Percentiles rank a stretch among this genome's conserved stretches.
phyloP scores from a whole-genome alignment of 2,797 vertebrate species.

The Sebastes paucispinis region DNA sequence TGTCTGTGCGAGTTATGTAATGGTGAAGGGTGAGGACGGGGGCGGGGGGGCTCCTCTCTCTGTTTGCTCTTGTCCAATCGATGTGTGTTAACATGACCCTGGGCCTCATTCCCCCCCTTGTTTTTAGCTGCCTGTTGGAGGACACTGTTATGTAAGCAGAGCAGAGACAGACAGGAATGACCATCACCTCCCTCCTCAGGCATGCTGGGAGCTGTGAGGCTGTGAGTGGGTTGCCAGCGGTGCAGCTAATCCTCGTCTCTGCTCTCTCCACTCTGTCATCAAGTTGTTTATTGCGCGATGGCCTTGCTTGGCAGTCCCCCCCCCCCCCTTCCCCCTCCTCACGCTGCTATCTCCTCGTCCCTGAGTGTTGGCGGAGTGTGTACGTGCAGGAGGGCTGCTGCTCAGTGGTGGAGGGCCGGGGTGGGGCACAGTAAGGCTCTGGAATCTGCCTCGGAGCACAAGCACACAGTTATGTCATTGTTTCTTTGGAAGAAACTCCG shows the following conservation, averaged over 20 bases:
- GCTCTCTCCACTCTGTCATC: slow-evolving; percentile 56
- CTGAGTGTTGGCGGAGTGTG: slow-evolving; percentile 60
- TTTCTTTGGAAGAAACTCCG: slow-evolving; percentile 22
- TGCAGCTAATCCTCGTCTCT: slow-evolving; percentile 49
- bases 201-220: slow-evolving; percentile 31
- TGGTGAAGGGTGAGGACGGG: slow-evolving; percentile 5
- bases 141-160: slow-evolving; percentile 49
- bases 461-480: slow-evolving; percentile 63
- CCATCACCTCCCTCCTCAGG: slow-evolving; percentile 11
- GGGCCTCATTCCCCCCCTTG: slow-evolving; percentile 27
- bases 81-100: slow-evolving; percentile 47
- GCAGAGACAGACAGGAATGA: slow-evolving; percentile 25
- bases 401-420: slow-evolving; percentile 65
- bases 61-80: slow-evolving; percentile 41
- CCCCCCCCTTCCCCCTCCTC: neutral
- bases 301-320: slow-evolving; percentile 25
- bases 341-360: slow-evolving; percentile 40
- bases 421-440: slow-evolving; percentile 50
- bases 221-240: slow-evolving; percentile 31
- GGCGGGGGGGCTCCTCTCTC: slow-evolving; percentile 20
- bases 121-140: slow-evolving; percentile 13
- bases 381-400: slow-evolving; percentile 71
- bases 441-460: slow-evolving; percentile 59
- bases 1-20: slow-evolving; percentile 68
- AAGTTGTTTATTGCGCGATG: slow-evolving; percentile 63